Base-by-base conservation (phyloP, 30 jellyfish, hydroid and myxozoan species). In the Pseudorhiza aurosa region DNA sequence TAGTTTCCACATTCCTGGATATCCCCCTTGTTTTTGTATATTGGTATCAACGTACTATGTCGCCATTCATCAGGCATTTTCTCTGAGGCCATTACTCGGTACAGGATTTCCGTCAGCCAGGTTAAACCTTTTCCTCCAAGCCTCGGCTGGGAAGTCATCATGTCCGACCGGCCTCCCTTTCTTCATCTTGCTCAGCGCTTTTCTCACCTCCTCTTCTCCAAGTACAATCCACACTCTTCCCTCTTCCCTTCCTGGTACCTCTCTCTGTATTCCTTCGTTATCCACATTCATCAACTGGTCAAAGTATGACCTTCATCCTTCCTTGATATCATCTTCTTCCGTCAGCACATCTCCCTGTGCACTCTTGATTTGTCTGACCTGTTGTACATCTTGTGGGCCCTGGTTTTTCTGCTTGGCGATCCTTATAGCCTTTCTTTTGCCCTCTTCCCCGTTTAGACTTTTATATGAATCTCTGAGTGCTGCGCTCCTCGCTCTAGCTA, bases 61-160 rank as follows among this genome's bases (percentile, higher is more conserved):
- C 85, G 25, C 76, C 85, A 53, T 22, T 72, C 75, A 11, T 46
- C 75, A 25, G 85, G 85, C 74, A 72, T 72, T 8, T 50, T 47
- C 75, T 72, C 85, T 9, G 17, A 6, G 26, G 45, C 74, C 85
- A 72, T 22, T 30, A 72, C 47, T 12, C 17, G 45, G 15, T 21
- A 44, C 39, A 72, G 47, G 49, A 47, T 45, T 53, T 29, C 35
- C 12, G n/a, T 27, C 27, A 73, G 75, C 0, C 35, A 17, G 8
- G 56, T 79, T 21, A 36, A 67, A 3, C 78, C 88, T 31, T 9
- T 19, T 11, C 56, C 35, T 75, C 88, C 79, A 56, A 14, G 63
- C 77, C 49, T 75, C 88, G 17, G 42, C 47, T 29, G 88, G 88
- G 22, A 51, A 29, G 63, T 75, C 47, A 39, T 75, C 88, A 19